Conservation (phyloP, 2,888 invertebrate species). For the Tipula helvola region DNA sequence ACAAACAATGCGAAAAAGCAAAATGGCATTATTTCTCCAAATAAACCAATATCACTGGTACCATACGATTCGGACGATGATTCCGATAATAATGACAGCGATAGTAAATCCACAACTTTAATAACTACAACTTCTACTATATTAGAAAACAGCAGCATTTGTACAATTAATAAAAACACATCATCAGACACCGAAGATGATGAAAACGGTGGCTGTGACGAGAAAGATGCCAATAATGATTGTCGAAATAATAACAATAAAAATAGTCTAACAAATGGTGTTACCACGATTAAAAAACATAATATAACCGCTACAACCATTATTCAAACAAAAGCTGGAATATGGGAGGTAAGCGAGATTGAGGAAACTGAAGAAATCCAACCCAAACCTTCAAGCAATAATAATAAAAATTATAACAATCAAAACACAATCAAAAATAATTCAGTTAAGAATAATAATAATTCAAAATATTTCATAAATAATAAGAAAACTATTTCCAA, state of each 20-base stretch:
- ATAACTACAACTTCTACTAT: not conserved
- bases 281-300: not conserved
- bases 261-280: not conserved
- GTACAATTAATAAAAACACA: conserved; percentile 13
- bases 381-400: conserved; percentile 18
- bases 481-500: conserved; percentile 14
- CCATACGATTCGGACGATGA: conserved; percentile 49
- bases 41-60: conserved; percentile 36
- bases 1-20: not conserved
- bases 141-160: conserved; percentile 8
- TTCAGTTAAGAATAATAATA: conserved; percentile 17
- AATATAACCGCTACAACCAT: conserved; percentile 25
- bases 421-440: conserved; percentile 20
- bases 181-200: conserved; percentile 19
- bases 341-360: conserved; percentile 28
- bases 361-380: conserved; percentile 9
- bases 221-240: conserved; percentile 9
- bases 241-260: conserved; percentile 13
- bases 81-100: conserved; percentile 32
- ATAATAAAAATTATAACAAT: conserved; percentile 13
- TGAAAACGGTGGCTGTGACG: conserved; percentile 10
- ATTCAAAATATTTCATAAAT: conserved; percentile 14
- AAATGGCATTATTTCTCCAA: conserved; percentile 15
- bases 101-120: conserved; percentile 13
- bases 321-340: conserved; percentile 32